Percentiles rank a stretch among this genome's conserved stretches.
These are phyloP conservation scores for Petaurus breviceps DNA, from an alignment of 2,113 vertebrate species.

Conservation along the genomic window DNA sequence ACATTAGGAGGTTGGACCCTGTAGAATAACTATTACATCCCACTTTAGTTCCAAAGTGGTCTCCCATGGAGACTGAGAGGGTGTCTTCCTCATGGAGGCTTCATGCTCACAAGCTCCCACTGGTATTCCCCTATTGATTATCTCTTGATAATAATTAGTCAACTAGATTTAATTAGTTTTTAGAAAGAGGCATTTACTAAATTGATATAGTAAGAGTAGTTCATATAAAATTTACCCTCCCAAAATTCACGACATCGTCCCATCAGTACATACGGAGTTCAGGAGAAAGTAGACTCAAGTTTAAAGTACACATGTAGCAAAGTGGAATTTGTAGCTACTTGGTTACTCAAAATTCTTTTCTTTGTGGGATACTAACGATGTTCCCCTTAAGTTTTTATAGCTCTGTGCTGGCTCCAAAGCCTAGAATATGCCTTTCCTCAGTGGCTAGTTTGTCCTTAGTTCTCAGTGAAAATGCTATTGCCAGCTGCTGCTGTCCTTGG, in stretches of 20 bases:
- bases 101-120: neutral
- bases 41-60: neutral
- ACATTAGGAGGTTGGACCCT: neutral
- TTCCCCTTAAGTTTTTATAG: neutral
- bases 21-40: neutral
- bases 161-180: neutral
- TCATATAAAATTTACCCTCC: neutral
- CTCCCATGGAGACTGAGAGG: neutral
- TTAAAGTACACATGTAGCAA: neutral
- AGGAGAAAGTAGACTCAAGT: neutral
- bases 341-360: neutral
- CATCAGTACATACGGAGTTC: neutral
- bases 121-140: neutral
- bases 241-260: neutral
- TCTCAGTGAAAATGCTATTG: neutral
- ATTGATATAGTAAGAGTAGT: neutral
- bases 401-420: neutral
- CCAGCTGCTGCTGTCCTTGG: neutral
- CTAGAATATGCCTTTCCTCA: neutral
- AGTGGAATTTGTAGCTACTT: neutral
- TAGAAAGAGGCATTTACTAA: neutral
- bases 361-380: neutral
- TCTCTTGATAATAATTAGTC: neutral
- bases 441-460: neutral
- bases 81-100: neutral